A percentile compares a stretch with the other conserved stretches of the same genome.
These are phyloP conservation scores for Cheilinus undulatus DNA, from an alignment of 2,113 vertebrate species.

Conservation along the genomic window DNA sequence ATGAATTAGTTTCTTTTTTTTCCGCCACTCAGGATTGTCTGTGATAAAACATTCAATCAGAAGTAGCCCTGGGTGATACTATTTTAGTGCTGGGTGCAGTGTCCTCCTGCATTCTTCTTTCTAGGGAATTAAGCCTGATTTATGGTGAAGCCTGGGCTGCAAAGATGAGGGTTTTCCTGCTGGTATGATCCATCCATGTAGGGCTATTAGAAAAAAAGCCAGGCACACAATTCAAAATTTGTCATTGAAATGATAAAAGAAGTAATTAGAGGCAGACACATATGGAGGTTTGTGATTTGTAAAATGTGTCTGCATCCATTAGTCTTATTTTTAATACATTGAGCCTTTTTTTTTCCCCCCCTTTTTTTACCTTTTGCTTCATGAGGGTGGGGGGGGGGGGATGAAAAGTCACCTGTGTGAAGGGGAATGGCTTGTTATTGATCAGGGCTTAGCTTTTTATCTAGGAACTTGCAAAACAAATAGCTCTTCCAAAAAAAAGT, in stretches of 20 bases:
- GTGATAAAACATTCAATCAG: slow-evolving; percentile 85
- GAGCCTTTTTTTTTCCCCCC: slow-evolving; percentile 51
- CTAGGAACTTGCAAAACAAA: slow-evolving; percentile 56
- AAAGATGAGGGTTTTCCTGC: slow-evolving; percentile 71
- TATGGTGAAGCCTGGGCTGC: slow-evolving; percentile 67
- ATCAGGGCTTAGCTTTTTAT: slow-evolving; percentile 69
- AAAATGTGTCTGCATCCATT: slow-evolving; percentile 49
- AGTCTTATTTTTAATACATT: slow-evolving; percentile 54
- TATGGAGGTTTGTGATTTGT: slow-evolving; percentile 61
- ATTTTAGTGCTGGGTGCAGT: slow-evolving; percentile 76
- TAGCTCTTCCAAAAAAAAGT: no score
- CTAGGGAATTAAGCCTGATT: slow-evolving; percentile 80
- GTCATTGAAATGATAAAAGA: slow-evolving; percentile 68
- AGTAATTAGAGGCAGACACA: slow-evolving; percentile 62
- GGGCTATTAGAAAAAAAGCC: slow-evolving; percentile 62
- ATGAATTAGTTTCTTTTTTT: slow-evolving; percentile 83
- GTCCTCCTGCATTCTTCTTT: slow-evolving; percentile 75
- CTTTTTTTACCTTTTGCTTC: no score
- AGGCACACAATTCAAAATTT: slow-evolving; percentile 54
- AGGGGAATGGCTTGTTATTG: slow-evolving; percentile 65
- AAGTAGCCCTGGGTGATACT: slow-evolving; percentile 82
- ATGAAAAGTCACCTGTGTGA: no score
- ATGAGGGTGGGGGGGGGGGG: slow-evolving; percentile 52
- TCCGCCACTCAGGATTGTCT: slow-evolving; percentile 78
- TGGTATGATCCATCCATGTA: slow-evolving; percentile 53